phyloP scores from a whole-genome alignment of 2,888 invertebrate genomes.

The Callinectes sapidus region DNA sequence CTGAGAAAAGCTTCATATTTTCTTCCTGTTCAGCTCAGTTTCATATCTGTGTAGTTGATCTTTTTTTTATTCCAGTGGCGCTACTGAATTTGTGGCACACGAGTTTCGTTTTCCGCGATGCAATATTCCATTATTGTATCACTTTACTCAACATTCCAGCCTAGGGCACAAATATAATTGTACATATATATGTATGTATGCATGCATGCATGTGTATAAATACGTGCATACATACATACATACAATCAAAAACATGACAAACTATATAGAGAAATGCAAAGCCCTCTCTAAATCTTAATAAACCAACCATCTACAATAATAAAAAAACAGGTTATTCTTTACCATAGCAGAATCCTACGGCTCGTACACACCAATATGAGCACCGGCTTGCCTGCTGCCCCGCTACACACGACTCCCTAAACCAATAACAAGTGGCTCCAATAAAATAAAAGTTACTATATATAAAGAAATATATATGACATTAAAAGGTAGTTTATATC shows the following conservation, averaged over 20 bases:
- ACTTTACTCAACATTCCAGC: background rate
- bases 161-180: background rate
- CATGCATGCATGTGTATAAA: background rate
- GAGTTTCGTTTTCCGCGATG: background rate
- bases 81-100: background rate
- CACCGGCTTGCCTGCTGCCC: background rate
- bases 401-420: background rate
- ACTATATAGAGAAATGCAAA: background rate
- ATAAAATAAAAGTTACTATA: background rate
- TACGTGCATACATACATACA: background rate
- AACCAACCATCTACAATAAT: background rate
- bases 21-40: constrained; percentile 4
- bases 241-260: background rate
- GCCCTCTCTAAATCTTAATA: background rate
- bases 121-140: background rate
- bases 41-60: background rate
- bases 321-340: background rate
- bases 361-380: background rate
- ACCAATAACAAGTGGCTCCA: background rate
- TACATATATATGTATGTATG: background rate
- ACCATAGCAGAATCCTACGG: background rate
- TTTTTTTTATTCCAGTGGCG: background rate
- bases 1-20: constrained; percentile 7
- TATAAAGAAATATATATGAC: background rate
- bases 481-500: background rate